Percentiles rank a stretch among this genome's conserved stretches.
Conservation (phyloP, 2,797 vertebrate genomes). For the Cossypha heuglini region DNA sequence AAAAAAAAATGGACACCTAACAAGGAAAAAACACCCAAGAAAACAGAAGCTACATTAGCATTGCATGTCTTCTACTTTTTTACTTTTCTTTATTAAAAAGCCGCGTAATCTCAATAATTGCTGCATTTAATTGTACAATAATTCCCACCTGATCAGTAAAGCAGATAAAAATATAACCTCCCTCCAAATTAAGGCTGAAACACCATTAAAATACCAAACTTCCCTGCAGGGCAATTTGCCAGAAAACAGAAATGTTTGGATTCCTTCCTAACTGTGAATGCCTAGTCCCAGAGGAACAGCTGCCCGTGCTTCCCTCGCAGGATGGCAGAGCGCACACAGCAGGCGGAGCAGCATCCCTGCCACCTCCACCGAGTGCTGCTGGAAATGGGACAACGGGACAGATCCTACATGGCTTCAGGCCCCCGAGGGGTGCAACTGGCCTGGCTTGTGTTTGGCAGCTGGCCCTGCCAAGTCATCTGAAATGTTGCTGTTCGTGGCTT, state of each 20-base stretch:
- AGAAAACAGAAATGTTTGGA: neutral
- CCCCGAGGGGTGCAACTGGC: neutral
- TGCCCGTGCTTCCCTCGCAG: accelerated
- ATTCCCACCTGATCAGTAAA: neutral
- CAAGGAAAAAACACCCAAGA: neutral
- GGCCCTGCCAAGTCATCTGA: neutral
- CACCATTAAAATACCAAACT: neutral
- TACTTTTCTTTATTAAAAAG: neutral
- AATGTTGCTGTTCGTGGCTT: neutral
- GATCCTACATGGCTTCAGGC: accelerated
- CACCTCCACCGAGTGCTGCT: neutral
- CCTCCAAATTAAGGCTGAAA: neutral
- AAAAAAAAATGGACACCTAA: neutral
- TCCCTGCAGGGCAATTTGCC: neutral
- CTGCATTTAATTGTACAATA: neutral
- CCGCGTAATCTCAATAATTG: neutral
- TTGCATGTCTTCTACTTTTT: neutral
- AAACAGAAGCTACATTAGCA: neutral
- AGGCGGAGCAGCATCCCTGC: accelerated
- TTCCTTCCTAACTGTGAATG: accelerated
- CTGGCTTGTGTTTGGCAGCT: neutral
- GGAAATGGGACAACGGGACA: accelerated
- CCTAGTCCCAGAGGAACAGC: neutral
- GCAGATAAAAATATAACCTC: neutral
- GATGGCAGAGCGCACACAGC: accelerated